A percentile compares a stretch with the other conserved stretches of the same genome.
These are phyloP conservation scores for Brachystomella parvula DNA, from an alignment of 1,140 invertebrate genomes.

Conservation along the genomic window DNA sequence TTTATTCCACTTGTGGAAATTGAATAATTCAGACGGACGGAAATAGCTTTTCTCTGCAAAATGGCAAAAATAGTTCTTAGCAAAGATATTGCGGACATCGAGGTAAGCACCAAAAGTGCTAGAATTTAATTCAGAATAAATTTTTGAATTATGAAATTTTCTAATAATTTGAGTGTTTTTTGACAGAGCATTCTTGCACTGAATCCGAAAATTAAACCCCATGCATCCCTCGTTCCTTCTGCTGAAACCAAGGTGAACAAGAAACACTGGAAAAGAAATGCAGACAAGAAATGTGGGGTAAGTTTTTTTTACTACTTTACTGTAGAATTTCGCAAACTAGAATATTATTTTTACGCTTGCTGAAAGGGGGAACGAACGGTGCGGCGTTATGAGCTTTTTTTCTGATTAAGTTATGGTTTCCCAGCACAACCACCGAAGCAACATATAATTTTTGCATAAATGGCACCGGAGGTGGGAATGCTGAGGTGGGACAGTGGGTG, in stretches of 20 bases:
- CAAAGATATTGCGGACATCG: conserved; percentile 59
- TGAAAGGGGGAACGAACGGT: not conserved
- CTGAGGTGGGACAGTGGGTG: too few species aligned
- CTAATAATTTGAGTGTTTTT: not conserved
- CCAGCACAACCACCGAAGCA: too few species aligned
- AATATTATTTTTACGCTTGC: not conserved
- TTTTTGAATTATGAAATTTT: not conserved
- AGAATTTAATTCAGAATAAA: not conserved
- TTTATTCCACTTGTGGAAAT: too few species aligned
- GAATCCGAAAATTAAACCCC: conserved; percentile 70
- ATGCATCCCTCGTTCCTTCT: conserved; percentile 70
- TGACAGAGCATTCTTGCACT: conserved; percentile 69
- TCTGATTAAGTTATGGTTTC: too few species aligned
- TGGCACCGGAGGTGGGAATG: too few species aligned
- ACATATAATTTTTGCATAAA: too few species aligned
- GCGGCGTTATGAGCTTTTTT: not conserved
- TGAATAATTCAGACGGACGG: too few species aligned
- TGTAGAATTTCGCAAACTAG: not conserved
- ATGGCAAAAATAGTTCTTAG: conserved; percentile 44
- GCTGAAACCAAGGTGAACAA: conserved; percentile 76
- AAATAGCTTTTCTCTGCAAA: too few species aligned
- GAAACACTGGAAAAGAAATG: conserved; percentile 89
- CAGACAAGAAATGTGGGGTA: conserved; percentile 73
- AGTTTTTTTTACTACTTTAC: too few species aligned
- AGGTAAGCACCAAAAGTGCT: conserved; percentile 49